Percentiles rank a stretch among this genome's conserved stretches.
Evolutionary conservation across 2,888 invertebrate genomes (phyloP).

Genomic region (Chromoteleia sp.): DNA sequence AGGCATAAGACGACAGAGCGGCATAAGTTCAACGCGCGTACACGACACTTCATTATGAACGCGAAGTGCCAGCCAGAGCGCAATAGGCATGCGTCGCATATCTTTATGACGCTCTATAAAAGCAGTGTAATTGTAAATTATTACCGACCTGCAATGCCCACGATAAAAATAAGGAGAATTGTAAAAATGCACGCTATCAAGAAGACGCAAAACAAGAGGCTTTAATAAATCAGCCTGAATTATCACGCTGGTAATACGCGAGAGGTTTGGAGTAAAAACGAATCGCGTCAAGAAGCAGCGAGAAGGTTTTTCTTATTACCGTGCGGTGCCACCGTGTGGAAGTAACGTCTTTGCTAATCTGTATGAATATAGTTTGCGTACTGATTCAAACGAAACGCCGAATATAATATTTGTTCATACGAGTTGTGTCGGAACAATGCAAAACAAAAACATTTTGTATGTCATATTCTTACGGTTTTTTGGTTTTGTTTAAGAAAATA

Average conservation of each 20-base stretch:
- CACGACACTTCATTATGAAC: slow-evolving; percentile 67
- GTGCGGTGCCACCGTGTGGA: slow-evolving; percentile 12
- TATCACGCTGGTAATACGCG: slow-evolving; percentile 69
- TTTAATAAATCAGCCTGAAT: slow-evolving; percentile 77
- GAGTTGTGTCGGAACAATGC: neutral
- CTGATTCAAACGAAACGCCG: slow-evolving; percentile 32
- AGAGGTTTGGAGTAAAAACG: slow-evolving; percentile 51
- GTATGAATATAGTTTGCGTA: slow-evolving; percentile 17
- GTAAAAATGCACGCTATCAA: slow-evolving; percentile 74
- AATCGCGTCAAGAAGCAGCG: slow-evolving; percentile 44
- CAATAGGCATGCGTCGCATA: slow-evolving; percentile 81
- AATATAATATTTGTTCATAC: slow-evolving; percentile 39
- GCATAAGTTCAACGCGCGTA: slow-evolving; percentile 59
- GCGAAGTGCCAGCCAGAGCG: slow-evolving; percentile 78
- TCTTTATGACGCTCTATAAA: slow-evolving; percentile 81
- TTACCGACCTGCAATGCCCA: slow-evolving; percentile 77
- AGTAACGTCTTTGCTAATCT: slow-evolving; percentile 41
- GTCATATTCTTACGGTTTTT: too few relatives aligned
- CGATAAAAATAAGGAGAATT: slow-evolving; percentile 74
- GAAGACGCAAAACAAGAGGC: slow-evolving; percentile 72
- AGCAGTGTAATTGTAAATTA: slow-evolving; percentile 83
- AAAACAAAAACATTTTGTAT: too few relatives aligned
- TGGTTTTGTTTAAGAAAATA: too few relatives aligned
- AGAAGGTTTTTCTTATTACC: slow-evolving; percentile 49
- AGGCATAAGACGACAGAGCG: slow-evolving; percentile 21